These are phyloP conservation scores for Portunus trituberculatus DNA, from an alignment of 1,140 invertebrate species.

Conservation along the genomic window DNA sequence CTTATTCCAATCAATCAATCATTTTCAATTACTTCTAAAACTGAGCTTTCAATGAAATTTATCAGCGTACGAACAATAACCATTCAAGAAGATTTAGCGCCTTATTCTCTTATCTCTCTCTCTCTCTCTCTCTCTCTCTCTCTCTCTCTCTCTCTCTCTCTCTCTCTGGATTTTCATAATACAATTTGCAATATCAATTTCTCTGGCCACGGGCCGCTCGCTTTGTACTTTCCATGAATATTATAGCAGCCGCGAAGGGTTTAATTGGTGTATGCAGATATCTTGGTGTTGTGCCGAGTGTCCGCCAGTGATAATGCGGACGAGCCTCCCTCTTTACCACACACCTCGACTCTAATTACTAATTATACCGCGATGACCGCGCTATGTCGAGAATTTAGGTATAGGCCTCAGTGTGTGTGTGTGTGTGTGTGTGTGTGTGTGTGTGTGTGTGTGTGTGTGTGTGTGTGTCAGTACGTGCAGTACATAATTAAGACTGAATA, in stretches of 20 bases:
- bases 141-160: constrained; percentile 33
- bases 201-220: constrained; percentile 70
- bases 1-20: not conserved
- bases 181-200: constrained; percentile 77
- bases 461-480: constrained; percentile 44
- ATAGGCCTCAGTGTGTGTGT: not conserved
- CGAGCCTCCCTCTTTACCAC: constrained; percentile 3
- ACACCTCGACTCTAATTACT: constrained; percentile 44
- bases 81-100: not conserved
- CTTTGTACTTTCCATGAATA: constrained; percentile 77
- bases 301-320: constrained; percentile 64
- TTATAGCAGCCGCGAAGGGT: constrained; percentile 75
- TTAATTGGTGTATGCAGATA: constrained; percentile 77
- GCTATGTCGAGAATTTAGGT: constrained; percentile 38
- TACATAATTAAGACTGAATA: not conserved
- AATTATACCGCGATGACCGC: constrained; percentile 31
- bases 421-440: constrained; percentile 58
- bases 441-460: constrained; percentile 40
- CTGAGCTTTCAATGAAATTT: not conserved
- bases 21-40: constrained; percentile 11
- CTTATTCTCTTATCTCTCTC: not conserved
- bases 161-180: constrained; percentile 75
- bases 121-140: not conserved
- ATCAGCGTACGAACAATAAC: too few relatives aligned
- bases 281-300: constrained; percentile 58